These are phyloP conservation scores for Esox lucius DNA, from an alignment of 2,797 vertebrate genomes.

Conservation along the genomic window DNA sequence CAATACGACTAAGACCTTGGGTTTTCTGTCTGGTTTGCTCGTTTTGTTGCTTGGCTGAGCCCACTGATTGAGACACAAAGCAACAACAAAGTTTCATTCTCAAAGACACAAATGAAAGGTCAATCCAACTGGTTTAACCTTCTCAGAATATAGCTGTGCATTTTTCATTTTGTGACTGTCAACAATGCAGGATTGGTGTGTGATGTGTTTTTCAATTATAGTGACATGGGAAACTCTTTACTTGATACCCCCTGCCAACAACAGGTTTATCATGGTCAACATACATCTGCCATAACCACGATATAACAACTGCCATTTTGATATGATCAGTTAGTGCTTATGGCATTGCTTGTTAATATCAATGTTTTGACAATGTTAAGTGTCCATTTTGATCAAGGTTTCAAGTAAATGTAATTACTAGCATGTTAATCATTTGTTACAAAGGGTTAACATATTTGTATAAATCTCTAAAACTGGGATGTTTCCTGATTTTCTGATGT, in stretches of 20 bases:
- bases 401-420: not conserved
- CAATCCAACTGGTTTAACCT: conserved; percentile 70
- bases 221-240: not conserved
- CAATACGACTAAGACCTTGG: not conserved
- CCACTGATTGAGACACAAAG: conserved; percentile 39
- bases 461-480: not conserved
- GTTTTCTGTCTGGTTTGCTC: conserved; percentile 53
- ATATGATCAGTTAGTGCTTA: not conserved
- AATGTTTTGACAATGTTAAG: not conserved
- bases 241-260: not conserved
- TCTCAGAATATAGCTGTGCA: conserved; percentile 22
- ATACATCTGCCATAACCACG: not conserved
- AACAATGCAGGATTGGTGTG: not conserved
- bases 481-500: not conserved
- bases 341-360: not conserved
- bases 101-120: conserved; percentile 65
- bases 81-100: conserved; percentile 63
- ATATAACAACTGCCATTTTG: not conserved
- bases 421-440: not conserved
- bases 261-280: not conserved
- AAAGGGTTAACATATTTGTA: not conserved
- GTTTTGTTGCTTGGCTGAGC: conserved; percentile 60
- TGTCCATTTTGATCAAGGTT: not conserved
- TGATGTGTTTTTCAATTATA: not conserved
- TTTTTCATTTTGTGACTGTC: conserved; percentile 4